Conservation (phyloP, 2,797 vertebrate genomes). For the Gymnothorax reevesii region DNA sequence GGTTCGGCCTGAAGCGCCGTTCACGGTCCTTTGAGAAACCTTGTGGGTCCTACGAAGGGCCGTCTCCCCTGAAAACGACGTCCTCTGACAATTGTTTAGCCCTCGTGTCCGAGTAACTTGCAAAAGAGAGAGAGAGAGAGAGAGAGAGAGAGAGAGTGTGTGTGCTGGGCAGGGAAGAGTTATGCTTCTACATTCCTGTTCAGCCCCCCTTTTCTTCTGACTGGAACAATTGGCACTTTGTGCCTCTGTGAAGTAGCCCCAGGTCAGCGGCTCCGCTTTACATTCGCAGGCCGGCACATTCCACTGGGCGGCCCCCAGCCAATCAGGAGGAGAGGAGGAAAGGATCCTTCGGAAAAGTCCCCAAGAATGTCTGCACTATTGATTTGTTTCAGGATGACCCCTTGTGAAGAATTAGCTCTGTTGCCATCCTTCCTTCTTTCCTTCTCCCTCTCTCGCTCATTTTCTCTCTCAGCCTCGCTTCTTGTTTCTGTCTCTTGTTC, state of each 20-base stretch:
- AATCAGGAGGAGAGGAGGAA: slow-evolving; percentile 66
- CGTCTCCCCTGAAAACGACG: slow-evolving; percentile 10
- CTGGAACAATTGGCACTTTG: slow-evolving; percentile 77
- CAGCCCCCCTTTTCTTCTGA: slow-evolving; percentile 68
- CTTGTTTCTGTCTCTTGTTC: slow-evolving; percentile 14
- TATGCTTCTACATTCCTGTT: slow-evolving; percentile 67
- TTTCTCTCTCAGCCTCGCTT: slow-evolving; percentile 27
- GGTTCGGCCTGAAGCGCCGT: background rate
- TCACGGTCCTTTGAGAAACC: background rate
- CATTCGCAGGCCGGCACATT: slow-evolving; percentile 54
- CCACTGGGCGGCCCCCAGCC: slow-evolving; percentile 56
- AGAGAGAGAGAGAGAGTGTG: background rate
- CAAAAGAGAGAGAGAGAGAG: background rate
- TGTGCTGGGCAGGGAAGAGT: slow-evolving; percentile 36
- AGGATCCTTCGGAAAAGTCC: slow-evolving; percentile 69
- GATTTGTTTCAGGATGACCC: slow-evolving; percentile 79
- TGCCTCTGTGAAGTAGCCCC: slow-evolving; percentile 63
- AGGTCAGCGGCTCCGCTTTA: slow-evolving; percentile 69
- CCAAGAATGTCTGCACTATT: slow-evolving; percentile 76
- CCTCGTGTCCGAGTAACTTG: slow-evolving; percentile 37
- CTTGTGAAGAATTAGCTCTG: slow-evolving; percentile 17
- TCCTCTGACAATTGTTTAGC: slow-evolving; percentile 24
- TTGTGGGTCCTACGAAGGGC: slow-evolving; percentile 6
- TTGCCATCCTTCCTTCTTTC: slow-evolving; percentile 41
- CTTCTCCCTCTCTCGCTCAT: slow-evolving; percentile 10